Evolutionary conservation across 2,888 invertebrate genomes (phyloP).

Genomic region (Platycheirus albimanus): DNA sequence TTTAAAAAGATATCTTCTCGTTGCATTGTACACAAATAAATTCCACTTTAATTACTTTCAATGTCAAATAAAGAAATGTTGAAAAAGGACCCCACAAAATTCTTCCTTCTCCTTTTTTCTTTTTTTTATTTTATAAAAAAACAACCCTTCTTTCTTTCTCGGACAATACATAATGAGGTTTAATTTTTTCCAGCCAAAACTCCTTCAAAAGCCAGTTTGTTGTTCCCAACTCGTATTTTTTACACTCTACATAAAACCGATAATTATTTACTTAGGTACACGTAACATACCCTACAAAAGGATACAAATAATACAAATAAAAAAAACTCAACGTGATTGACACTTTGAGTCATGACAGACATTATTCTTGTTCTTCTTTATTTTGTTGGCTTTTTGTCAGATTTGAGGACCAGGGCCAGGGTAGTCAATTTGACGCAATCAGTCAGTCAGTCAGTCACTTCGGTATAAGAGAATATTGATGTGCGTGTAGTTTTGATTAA

Average conservation of each 20-base stretch:
- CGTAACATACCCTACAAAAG: constrained; percentile 10
- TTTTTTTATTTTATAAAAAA: background rate
- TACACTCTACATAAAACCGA: no score
- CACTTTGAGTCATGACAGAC: constrained; percentile 70
- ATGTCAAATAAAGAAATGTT: constrained; percentile 69
- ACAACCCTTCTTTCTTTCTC: constrained; percentile 42
- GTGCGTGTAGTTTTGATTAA: constrained; percentile 74
- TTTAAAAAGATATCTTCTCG: background rate
- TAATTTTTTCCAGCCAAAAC: constrained; percentile 37
- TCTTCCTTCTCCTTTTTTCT: background rate
- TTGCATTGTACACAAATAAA: constrained; percentile 54
- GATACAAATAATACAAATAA: constrained; percentile 27
- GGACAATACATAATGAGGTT: constrained; percentile 53
- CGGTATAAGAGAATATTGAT: constrained; percentile 55
- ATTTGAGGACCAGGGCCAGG: constrained; percentile 48
- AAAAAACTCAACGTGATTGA: constrained; percentile 62
- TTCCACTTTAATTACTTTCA: constrained; percentile 66
- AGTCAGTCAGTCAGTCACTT: constrained; percentile 47
- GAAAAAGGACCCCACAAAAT: constrained; percentile 19
- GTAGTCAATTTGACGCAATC: constrained; percentile 68
- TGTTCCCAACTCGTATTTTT: constrained; percentile 20
- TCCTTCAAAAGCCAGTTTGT: background rate
- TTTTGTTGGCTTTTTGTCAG: constrained; percentile 51
- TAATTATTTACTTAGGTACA: constrained; percentile 63
- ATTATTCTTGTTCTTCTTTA: constrained; percentile 63